A percentile compares a stretch with the other conserved stretches of the same genome.
Conservation (phyloP, 1,140 invertebrate species). For the Globodera rostochiensis region DNA sequence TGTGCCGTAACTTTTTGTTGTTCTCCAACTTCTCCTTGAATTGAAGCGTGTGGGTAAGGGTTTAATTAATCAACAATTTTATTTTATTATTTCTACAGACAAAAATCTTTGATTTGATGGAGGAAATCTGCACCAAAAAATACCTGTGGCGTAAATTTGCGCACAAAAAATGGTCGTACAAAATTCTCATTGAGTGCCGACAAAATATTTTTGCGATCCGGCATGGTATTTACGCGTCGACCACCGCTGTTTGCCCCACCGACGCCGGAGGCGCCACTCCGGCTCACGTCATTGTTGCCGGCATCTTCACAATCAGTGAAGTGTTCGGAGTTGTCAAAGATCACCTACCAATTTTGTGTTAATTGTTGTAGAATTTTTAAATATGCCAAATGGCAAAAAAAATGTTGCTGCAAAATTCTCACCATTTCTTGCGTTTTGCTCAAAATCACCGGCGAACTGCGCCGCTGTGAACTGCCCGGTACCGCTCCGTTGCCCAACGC, state of each 20-base stretch:
- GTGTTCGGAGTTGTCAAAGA: slow-evolving; percentile 45
- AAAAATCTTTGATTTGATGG: no score
- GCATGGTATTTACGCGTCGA: slow-evolving; percentile 32
- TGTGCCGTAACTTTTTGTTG: slow-evolving; percentile 48
- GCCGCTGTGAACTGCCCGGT: slow-evolving; percentile 11
- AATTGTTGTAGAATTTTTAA: neutral
- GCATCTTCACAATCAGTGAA: slow-evolving; percentile 47
- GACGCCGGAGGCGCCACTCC: slow-evolving; percentile 1
- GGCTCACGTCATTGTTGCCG: neutral
- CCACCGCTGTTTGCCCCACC: neutral
- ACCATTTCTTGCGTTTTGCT: slow-evolving; percentile 58
- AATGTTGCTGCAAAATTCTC: neutral
- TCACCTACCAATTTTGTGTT: slow-evolving; percentile 7
- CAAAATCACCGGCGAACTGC: slow-evolving; percentile 47
- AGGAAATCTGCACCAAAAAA: neutral
- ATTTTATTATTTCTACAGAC: no score
- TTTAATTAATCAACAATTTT: neutral
- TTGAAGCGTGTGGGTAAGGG: slow-evolving; percentile 2
- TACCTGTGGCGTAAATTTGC: slow-evolving; percentile 51
- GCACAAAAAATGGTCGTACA: slow-evolving; percentile 48
- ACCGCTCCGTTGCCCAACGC: neutral
- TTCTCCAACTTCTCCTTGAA: slow-evolving; percentile 47
- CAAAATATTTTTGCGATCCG: slow-evolving; percentile 47
- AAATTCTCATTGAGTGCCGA: slow-evolving; percentile 45
- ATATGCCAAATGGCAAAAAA: neutral